Conservation (phyloP, 2,797 vertebrate genomes). For the Hapalemur alaotrensis region DNA sequence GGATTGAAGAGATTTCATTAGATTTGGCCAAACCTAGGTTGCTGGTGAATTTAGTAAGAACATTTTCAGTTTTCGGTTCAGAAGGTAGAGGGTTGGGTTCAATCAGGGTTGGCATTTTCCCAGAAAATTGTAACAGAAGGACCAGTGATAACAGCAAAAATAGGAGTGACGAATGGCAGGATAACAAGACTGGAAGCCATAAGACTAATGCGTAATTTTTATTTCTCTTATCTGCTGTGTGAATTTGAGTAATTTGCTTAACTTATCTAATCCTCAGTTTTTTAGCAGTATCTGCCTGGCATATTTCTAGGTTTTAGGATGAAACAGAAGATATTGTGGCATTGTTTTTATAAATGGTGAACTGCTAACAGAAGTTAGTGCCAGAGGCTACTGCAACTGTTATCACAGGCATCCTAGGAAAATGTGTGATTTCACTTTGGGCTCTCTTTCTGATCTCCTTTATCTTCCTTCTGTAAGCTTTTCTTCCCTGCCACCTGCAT, state of each 20-base stretch:
- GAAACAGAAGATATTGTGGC: not conserved
- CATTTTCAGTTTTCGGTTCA: not conserved
- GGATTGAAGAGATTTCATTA: not conserved
- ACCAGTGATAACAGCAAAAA: not conserved
- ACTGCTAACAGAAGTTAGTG: not conserved
- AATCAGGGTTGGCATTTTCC: not conserved
- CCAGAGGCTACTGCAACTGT: not conserved
- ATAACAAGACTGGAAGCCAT: not conserved
- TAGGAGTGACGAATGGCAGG: not conserved
- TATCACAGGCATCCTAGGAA: not conserved
- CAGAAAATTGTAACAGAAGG: not conserved
- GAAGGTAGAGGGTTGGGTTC: not conserved
- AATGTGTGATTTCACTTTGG: not conserved
- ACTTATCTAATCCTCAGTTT: not conserved
- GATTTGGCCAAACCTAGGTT: not conserved
- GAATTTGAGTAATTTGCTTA: not conserved
- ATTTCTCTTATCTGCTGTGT: not conserved
- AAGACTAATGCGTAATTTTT: not conserved
- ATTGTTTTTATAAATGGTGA: not conserved
- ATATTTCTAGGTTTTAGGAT: not conserved
- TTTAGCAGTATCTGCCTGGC: not conserved
- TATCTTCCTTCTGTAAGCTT: slow-evolving; percentile 32
- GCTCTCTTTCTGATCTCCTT: not conserved
- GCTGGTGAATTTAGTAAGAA: not conserved
- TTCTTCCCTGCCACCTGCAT: not conserved